phyloP scores from a whole-genome alignment of 2,888 invertebrate genomes.

The Microchrysa polita region DNA sequence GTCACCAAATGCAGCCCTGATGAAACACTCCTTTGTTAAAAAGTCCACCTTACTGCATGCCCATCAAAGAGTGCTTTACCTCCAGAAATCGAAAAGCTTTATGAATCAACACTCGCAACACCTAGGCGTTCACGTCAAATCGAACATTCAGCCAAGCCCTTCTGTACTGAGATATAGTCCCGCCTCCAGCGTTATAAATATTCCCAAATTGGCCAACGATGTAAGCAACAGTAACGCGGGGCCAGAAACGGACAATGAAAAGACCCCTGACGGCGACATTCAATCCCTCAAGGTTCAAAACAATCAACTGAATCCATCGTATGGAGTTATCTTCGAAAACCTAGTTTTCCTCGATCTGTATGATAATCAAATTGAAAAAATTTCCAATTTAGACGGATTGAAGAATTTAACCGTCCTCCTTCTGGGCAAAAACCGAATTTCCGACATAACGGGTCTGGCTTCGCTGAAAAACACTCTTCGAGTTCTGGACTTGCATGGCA shows the following conservation, averaged over 20 bases:
- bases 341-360: conserved; percentile 93
- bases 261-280: conserved; percentile 21
- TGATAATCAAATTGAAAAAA: conserved; percentile 91
- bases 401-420: conserved; percentile 84
- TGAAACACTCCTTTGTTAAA: conserved; percentile 46
- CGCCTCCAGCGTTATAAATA: conserved; percentile 16
- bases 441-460: conserved; percentile 59
- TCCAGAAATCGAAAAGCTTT: conserved; percentile 63
- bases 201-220: conserved; percentile 44
- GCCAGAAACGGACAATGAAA: conserved; percentile 8
- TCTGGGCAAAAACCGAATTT: conserved; percentile 86
- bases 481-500: conserved; percentile 93
- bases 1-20: background rate
- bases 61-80: conserved; percentile 50
- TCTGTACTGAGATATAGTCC: background rate
- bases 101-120: conserved; percentile 58
- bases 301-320: conserved; percentile 58
- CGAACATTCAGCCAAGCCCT: conserved; percentile 53
- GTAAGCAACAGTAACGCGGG: background rate
- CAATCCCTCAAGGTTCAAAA: conserved; percentile 60
- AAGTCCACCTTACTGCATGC: conserved; percentile 50
- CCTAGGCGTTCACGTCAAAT: conserved; percentile 55
- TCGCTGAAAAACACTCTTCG: conserved; percentile 73
- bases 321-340: conserved; percentile 65
- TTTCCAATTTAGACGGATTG: conserved; percentile 80